phyloP scores from a whole-genome alignment of 2,113 vertebrate species.

The Balaeniceps rex region DNA sequence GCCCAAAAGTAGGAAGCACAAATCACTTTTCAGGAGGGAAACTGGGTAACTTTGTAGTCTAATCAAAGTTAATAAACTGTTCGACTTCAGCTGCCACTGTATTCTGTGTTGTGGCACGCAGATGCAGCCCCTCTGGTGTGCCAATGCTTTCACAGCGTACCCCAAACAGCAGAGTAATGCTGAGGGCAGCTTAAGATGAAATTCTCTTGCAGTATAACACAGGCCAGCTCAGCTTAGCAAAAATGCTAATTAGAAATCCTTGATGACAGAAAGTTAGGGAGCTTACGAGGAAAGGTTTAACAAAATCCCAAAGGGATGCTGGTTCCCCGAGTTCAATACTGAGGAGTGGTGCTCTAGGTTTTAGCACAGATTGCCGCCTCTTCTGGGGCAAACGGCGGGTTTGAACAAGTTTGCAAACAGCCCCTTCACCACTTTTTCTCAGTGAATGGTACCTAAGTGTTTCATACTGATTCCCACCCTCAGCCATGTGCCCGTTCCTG shows the following conservation, averaged over 20 bases:
- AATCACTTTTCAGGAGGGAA: not conserved
- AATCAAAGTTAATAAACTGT: no score
- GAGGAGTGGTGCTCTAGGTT: not conserved
- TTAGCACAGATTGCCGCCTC: not conserved
- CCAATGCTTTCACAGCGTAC: not conserved
- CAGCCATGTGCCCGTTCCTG: not conserved
- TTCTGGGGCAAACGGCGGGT: not conserved
- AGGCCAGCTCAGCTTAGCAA: not conserved
- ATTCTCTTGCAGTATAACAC: not conserved
- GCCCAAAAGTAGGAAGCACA: not conserved
- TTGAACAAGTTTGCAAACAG: not conserved
- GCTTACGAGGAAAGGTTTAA: not conserved
- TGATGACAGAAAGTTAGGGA: not conserved
- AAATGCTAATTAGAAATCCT: not conserved
- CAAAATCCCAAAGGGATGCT: not conserved
- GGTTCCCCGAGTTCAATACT: not conserved
- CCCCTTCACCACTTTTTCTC: not conserved
- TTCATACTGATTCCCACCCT: not conserved
- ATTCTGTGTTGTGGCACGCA: not conserved
- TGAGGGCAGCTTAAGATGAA: no score
- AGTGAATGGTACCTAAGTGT: rapidly evolving
- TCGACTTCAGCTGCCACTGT: not conserved
- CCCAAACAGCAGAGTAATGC: not conserved
- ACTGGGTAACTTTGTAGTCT: not conserved
- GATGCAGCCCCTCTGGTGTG: not conserved